Percentiles rank a stretch among this genome's conserved stretches.
Conservation (phyloP, 2,113 vertebrate genomes). For the Columba janthina region DNA sequence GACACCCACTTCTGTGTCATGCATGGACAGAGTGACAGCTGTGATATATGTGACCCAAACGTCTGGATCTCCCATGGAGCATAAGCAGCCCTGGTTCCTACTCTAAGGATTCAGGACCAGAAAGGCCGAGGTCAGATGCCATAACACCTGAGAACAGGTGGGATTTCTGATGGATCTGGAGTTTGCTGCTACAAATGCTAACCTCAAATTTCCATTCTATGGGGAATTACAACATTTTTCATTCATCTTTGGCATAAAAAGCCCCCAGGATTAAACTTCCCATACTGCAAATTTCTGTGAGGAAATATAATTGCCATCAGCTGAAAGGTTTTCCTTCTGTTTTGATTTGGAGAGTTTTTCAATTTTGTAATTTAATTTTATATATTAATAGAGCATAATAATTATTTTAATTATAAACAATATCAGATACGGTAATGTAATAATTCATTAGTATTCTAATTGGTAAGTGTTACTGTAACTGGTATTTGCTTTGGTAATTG, state of each 20-base stretch:
- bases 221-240: conserved; percentile 3
- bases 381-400: conserved; percentile 16
- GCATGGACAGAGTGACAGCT: neutral
- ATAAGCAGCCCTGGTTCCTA: neutral
- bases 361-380: conserved; percentile 10
- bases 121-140: neutral
- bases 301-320: neutral
- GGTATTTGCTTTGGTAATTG: conserved; percentile 57
- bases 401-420: conserved; percentile 56
- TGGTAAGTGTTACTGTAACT: conserved; percentile 50
- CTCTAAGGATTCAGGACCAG: neutral
- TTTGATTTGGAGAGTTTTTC: neutral
- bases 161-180: rapidly evolving
- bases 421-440: conserved; percentile 54
- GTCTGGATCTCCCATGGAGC: neutral
- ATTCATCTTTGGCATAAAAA: neutral
- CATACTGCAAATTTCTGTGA: neutral
- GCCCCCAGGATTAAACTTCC: neutral
- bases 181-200: neutral
- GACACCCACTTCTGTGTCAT: neutral
- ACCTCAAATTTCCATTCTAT: neutral
- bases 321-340: neutral
- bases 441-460: conserved; percentile 58
- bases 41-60: neutral
- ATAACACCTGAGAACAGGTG: neutral